Conservation (phyloP, 2,888 invertebrate species). For the Tupiocoris notatus region DNA sequence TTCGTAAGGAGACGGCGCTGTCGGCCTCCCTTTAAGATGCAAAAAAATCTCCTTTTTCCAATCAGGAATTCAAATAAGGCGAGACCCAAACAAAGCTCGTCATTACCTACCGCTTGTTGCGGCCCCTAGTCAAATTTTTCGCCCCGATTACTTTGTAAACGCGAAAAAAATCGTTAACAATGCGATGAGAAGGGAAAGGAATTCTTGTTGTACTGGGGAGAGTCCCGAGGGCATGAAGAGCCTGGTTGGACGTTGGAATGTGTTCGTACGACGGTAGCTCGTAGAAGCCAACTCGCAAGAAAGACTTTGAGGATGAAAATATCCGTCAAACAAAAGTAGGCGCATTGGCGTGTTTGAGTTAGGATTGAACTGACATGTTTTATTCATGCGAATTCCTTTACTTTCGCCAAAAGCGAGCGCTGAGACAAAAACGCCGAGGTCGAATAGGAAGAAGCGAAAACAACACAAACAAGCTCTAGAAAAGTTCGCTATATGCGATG, state of each 20-base stretch:
- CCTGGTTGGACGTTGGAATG: not conserved
- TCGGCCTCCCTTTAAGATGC: slow-evolving; percentile 33
- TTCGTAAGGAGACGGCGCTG: not conserved
- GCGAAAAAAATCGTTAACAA: slow-evolving; percentile 31
- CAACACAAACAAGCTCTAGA: too few species aligned
- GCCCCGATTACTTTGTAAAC: slow-evolving; percentile 36
- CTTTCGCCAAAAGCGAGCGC: too few species aligned
- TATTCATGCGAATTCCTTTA: not conserved
- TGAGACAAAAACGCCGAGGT: too few species aligned
- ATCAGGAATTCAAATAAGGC: slow-evolving; percentile 40
- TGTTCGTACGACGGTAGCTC: too few species aligned
- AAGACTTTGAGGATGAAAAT: not conserved
- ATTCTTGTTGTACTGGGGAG: not conserved
- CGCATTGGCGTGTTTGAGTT: not conserved
- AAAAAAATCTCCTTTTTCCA: slow-evolving; percentile 16
- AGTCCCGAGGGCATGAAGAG: not conserved
- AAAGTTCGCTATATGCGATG: too few species aligned
- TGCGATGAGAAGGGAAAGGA: not conserved
- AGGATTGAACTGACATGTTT: not conserved
- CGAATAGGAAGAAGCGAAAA: too few species aligned
- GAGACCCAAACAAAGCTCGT: slow-evolving; percentile 30
- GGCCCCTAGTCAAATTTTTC: slow-evolving; percentile 33
- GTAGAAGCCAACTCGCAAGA: not conserved
- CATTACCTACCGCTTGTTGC: slow-evolving; percentile 38
- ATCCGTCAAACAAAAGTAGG: not conserved